Evolutionary conservation across 2,113 vertebrate genomes (phyloP).

Genomic region (Podarcis raffonei): DNA sequence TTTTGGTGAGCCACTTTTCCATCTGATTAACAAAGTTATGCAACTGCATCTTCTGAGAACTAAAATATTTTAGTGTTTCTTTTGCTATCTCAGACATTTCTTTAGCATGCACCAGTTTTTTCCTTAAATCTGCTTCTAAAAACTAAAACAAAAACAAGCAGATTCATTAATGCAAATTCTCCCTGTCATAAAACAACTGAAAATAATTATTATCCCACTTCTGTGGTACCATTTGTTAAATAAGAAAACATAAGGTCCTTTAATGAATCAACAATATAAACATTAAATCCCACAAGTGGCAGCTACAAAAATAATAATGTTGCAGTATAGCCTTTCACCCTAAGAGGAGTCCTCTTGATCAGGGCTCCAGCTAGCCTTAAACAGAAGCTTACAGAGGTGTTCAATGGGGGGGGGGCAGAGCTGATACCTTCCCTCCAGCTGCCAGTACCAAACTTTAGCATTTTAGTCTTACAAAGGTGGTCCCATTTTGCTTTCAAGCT

Average conservation of each 20-base stretch:
- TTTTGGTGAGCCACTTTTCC: constrained; percentile 77
- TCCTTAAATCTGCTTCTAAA: constrained; percentile 88
- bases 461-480: too few species aligned
- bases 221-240: neutral
- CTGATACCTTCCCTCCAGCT: too few species aligned
- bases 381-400: too few species aligned
- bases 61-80: constrained; percentile 87
- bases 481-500: neutral
- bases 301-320: too few species aligned
- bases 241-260: neutral
- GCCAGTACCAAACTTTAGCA: too few species aligned
- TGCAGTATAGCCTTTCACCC: too few species aligned
- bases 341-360: too few species aligned
- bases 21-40: constrained; percentile 84
- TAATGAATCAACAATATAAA: neutral
- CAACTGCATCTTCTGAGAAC: constrained; percentile 82
- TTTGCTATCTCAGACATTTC: constrained; percentile 85
- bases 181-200: neutral
- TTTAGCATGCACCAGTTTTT: constrained; percentile 87
- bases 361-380: too few species aligned
- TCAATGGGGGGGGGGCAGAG: too few species aligned
- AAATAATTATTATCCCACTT: neutral
- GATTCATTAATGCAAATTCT: neutral
- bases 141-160: constrained; percentile 74
- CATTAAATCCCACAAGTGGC: too few species aligned